These are phyloP conservation scores for Perca schrenkii DNA, from an alignment of 2,113 vertebrate species.

Conservation along the genomic window DNA sequence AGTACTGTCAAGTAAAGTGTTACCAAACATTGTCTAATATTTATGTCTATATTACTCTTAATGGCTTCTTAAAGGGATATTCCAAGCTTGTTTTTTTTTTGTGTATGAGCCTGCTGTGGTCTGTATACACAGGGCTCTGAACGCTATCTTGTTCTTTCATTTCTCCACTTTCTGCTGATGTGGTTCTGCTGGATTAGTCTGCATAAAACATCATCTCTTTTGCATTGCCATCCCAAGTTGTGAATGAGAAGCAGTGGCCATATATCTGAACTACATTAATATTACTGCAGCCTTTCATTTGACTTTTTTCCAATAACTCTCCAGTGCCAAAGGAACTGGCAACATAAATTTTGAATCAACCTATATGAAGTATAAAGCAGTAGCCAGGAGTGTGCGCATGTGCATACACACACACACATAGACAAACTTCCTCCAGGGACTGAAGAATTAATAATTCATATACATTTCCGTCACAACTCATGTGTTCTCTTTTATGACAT, in stretches of 20 bases:
- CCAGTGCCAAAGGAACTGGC: constrained; percentile 59
- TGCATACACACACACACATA: background rate
- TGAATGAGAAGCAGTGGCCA: constrained; percentile 22
- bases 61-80: constrained; percentile 10
- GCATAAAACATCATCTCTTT: constrained; percentile 51
- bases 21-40: background rate
- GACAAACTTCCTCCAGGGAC: constrained; percentile 55
- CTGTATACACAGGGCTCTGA: constrained; percentile 19
- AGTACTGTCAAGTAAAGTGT: too few relatives aligned
- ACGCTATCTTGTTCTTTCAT: constrained; percentile 31
- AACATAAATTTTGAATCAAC: constrained; percentile 78
- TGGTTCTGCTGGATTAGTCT: constrained; percentile 37
- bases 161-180: constrained; percentile 27
- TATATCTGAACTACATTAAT: constrained; percentile 47
- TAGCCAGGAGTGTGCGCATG: constrained; percentile 25
- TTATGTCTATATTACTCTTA: background rate
- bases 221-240: constrained; percentile 31
- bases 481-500: constrained; percentile 72
- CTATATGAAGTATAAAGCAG: constrained; percentile 70
- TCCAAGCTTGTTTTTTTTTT: background rate
- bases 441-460: constrained; percentile 77
- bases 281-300: constrained; percentile 60
- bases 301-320: constrained; percentile 69
- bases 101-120: constrained; percentile 2
- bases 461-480: constrained; percentile 62